These are phyloP conservation scores for Acronicta psi DNA, from an alignment of 2,888 invertebrate species.

Conservation along the genomic window DNA sequence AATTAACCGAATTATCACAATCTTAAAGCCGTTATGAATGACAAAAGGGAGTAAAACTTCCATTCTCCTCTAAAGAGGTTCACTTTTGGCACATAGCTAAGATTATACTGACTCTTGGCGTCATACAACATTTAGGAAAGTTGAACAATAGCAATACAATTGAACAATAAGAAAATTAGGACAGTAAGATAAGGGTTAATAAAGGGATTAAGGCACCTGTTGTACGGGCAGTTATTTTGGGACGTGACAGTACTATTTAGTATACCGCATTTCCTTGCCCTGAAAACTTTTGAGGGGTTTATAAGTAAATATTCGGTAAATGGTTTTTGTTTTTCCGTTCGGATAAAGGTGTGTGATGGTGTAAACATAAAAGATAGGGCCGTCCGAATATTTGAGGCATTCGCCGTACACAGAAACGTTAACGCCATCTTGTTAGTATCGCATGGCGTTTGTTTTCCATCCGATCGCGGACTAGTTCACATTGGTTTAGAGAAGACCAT, in stretches of 20 bases:
- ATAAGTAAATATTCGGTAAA: too few species aligned
- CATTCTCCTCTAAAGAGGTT: constrained; percentile 24
- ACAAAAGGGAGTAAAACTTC: constrained; percentile 27
- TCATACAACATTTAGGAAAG: constrained; percentile 16
- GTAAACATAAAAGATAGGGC: too few species aligned
- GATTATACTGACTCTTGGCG: constrained; percentile 8
- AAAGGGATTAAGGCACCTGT: constrained; percentile 53
- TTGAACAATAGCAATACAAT: constrained; percentile 43
- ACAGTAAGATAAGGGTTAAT: constrained; percentile 30
- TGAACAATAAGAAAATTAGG: constrained; percentile 37
- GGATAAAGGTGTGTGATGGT: too few species aligned
- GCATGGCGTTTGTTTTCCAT: too few species aligned
- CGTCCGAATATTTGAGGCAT: too few species aligned
- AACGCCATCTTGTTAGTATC: too few species aligned
- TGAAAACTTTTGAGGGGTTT: too few species aligned
- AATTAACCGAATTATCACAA: constrained; percentile 18
- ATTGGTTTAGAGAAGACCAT: too few species aligned
- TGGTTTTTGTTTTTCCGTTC: too few species aligned
- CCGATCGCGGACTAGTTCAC: too few species aligned
- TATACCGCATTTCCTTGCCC: too few species aligned
- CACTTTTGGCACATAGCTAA: constrained; percentile 15
- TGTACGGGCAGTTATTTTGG: constrained; percentile 42
- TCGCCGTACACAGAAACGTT: too few species aligned
- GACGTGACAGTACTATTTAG: constrained; percentile 34
- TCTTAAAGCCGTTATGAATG: constrained; percentile 17